Base-by-base conservation (phyloP, 2,113 vertebrate genomes). In the Myiozetetes cayanensis region DNA sequence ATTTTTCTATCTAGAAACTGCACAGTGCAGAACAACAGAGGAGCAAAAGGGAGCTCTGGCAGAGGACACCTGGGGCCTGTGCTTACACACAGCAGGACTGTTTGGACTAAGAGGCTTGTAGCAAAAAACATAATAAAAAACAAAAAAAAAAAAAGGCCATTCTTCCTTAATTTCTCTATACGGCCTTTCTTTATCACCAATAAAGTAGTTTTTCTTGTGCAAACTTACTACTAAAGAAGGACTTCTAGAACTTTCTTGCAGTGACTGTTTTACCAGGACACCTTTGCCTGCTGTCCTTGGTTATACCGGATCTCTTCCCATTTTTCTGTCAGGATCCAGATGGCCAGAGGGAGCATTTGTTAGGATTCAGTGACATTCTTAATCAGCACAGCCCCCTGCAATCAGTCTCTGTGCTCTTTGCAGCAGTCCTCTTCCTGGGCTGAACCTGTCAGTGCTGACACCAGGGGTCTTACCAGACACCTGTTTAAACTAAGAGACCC, bases 401-500 rank as follows among this genome's bases (percentile, higher is more conserved):
- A 12, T 49, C 85, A 61, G 27, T 6, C 41, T 52, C 82, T 50
- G 9, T 33, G 68, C 39, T 89, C 27, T 63, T 74, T 44, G 56
- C 66, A 89, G 62, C 77, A 65, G 30, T 23, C 33, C 3, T 1
- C 94, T 68, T 53, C 86, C 74, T 39, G 55, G 35, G 41, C 72
- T 89, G 41, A 68, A 89, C 47, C 68, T 86, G 71, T 82, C 83
- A 89, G 33, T 19, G 8, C n/a, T 41, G 55, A 96, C 87, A 96
- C 43, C 2, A 0, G 25, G 82, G 83, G 75, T 89, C 90, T 87
- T 66, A 53, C 47, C 72, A 83, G 55, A 79, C 87, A 94, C 39
- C 89, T 89, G 67, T 67, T 96, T 88, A 94, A 81, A 95, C 87
- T 82, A 90, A 87, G 53, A 94, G 75, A 93, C n/a, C 47, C 80